Conservation (phyloP, 1,140 invertebrate genomes). For the Trinorchestia longiramus region DNA sequence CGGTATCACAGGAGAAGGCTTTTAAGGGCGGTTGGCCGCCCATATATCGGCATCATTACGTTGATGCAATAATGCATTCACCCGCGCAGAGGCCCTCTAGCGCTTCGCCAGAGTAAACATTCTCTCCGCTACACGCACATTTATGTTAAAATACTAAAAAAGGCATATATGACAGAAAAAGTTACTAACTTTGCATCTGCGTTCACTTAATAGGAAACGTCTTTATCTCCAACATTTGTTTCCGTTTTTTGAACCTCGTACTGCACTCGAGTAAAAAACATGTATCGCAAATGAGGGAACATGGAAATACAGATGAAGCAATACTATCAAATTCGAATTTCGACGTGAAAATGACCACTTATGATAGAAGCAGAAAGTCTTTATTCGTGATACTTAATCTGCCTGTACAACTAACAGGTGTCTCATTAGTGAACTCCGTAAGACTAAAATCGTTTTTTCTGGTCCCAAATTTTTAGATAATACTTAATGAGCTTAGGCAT, state of each 20-base stretch:
- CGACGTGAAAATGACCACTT: background rate
- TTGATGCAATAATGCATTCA: background rate
- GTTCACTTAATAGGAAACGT: background rate
- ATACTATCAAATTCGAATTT: background rate
- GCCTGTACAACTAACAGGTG: too few relatives aligned
- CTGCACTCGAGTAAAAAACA: background rate
- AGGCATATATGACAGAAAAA: background rate
- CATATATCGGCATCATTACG: constrained; percentile 15
- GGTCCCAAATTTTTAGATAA: background rate
- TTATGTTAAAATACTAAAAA: background rate
- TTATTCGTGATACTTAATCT: too few relatives aligned
- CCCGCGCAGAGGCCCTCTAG: background rate
- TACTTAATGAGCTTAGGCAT: too few relatives aligned
- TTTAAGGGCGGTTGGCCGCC: background rate
- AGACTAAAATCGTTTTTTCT: too few relatives aligned
- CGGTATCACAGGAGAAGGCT: constrained; percentile 38
- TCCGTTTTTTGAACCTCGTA: background rate
- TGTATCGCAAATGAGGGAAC: background rate
- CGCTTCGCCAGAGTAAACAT: background rate
- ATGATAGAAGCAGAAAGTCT: background rate
- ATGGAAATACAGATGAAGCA: background rate
- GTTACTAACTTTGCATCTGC: background rate
- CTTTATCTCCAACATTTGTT: background rate
- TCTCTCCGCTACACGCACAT: background rate
- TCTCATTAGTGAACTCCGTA: too few relatives aligned